These are phyloP conservation scores for Linyphia triangularis DNA, from an alignment of 2,888 invertebrate genomes.

Conservation along the genomic window DNA sequence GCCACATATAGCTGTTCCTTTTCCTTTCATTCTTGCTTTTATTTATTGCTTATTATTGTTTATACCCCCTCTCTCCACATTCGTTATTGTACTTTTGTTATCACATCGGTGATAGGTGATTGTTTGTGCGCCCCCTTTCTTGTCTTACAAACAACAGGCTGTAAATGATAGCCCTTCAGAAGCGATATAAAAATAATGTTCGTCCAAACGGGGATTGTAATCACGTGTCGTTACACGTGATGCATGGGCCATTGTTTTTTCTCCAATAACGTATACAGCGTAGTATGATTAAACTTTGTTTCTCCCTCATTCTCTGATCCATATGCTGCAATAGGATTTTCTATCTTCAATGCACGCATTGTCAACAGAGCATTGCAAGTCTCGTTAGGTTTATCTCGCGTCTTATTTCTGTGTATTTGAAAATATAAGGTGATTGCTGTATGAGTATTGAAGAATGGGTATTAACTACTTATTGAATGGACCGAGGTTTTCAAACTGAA, in stretches of 20 bases:
- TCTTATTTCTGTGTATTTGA: no score
- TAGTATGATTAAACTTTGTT: neutral
- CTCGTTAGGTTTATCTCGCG: no score
- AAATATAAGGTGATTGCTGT: no score
- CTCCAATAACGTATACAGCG: conserved; percentile 36
- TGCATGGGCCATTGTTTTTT: conserved; percentile 35
- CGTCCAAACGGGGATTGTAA: conserved; percentile 32
- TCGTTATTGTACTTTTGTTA: conserved; percentile 54
- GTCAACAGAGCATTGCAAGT: no score
- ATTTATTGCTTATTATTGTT: conserved; percentile 58
- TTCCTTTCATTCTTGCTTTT: conserved; percentile 45
- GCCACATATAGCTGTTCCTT: conserved; percentile 70
- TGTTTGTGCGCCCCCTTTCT: conserved; percentile 15
- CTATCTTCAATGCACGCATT: no score
- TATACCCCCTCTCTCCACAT: neutral
- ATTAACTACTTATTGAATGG: no score
- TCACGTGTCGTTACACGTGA: conserved; percentile 44
- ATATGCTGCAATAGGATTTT: no score
- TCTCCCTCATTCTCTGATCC: neutral
- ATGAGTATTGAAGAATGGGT: no score
- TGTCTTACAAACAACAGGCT: conserved; percentile 70
- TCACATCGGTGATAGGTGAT: conserved; percentile 29
- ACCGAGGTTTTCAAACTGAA: no score
- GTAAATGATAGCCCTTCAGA: conserved; percentile 25
- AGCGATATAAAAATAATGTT: conserved; percentile 50